phyloP scores from a whole-genome alignment of 2,113 vertebrate species.

The Anser cygnoides region DNA sequence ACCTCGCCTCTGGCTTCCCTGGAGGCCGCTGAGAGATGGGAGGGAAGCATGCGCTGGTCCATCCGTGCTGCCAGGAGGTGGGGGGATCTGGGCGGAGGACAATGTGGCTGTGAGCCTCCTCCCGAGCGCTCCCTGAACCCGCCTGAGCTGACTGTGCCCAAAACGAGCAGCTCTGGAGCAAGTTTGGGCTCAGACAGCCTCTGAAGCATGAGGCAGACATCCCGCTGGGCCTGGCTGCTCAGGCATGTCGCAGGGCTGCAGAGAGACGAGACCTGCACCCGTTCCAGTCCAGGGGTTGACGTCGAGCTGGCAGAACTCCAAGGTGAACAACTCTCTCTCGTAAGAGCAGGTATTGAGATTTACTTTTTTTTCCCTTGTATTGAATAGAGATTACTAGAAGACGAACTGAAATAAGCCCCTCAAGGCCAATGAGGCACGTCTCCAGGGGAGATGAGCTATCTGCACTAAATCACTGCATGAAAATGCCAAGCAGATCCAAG shows the following conservation, averaged over 20 bases:
- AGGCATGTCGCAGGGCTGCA: background rate
- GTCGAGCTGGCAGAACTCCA: conserved; percentile 11
- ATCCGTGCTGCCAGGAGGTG: background rate
- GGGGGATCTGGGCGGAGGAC: background rate
- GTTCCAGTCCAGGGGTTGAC: background rate
- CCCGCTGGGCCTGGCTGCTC: conserved; percentile 7
- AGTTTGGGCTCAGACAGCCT: background rate
- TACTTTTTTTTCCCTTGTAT: background rate
- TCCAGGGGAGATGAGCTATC: background rate
- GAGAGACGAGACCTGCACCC: background rate
- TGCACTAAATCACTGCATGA: background rate
- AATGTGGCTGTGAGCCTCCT: background rate
- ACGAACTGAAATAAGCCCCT: background rate
- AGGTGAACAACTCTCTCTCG: background rate
- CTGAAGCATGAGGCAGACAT: background rate
- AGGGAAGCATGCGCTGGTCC: background rate
- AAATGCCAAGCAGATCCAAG: background rate
- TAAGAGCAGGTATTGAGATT: background rate
- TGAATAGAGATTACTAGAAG: background rate
- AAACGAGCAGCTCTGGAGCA: background rate
- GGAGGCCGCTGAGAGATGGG: background rate
- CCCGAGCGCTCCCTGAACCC: background rate
- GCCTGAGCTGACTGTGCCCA: background rate
- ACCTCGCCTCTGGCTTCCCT: background rate
- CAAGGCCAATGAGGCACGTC: background rate